A percentile compares a stretch with the other conserved stretches of the same genome.
phyloP scores from a whole-genome alignment of 1,140 invertebrate species.

The Drosophila lacteicornis region DNA sequence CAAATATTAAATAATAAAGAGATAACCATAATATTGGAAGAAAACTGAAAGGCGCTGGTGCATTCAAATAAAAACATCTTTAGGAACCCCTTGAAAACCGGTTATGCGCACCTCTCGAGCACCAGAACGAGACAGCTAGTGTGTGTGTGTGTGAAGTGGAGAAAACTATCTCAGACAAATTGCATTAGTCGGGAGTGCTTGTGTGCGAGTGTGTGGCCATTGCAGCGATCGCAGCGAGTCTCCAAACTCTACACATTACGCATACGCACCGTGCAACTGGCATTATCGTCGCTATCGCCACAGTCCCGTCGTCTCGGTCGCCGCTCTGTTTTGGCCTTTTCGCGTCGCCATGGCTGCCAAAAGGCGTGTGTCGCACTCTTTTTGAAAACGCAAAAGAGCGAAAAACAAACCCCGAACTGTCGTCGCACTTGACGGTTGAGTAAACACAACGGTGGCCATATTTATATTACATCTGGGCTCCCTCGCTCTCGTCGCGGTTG shows the following conservation, averaged over 20 bases:
- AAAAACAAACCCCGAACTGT: conserved; percentile 49
- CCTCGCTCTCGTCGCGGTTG: conserved; percentile 63
- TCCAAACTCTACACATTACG: conserved; percentile 53
- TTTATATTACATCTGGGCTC: conserved; percentile 32
- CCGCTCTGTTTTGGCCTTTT: conserved; percentile 63
- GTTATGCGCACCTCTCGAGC: conserved; percentile 68
- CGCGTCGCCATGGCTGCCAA: conserved; percentile 77
- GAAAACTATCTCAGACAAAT: conserved; percentile 44
- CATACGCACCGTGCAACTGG: conserved; percentile 66
- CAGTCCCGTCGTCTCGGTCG: conserved; percentile 11
- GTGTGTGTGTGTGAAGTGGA: conserved; percentile 38
- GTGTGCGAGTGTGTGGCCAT: conserved; percentile 42
- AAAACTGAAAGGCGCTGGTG: conserved; percentile 16
- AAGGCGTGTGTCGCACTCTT: conserved; percentile 58
- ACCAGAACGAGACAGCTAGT: conserved; percentile 68
- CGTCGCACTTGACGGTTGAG: conserved; percentile 67
- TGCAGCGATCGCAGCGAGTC: conserved; percentile 45
- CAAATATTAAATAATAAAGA: neutral
- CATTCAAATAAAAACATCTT: conserved; percentile 27
- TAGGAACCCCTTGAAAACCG: conserved; percentile 53
- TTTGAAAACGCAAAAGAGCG: conserved; percentile 27
- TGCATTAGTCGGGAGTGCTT: conserved; percentile 12
- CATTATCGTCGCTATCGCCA: conserved; percentile 40
- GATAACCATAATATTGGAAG: neutral
- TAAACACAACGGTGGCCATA: conserved; percentile 66